A percentile compares a stretch with the other conserved stretches of the same genome.
Conservation (phyloP, 2,888 invertebrate genomes). For the Ischnus inquisitorius region DNA sequence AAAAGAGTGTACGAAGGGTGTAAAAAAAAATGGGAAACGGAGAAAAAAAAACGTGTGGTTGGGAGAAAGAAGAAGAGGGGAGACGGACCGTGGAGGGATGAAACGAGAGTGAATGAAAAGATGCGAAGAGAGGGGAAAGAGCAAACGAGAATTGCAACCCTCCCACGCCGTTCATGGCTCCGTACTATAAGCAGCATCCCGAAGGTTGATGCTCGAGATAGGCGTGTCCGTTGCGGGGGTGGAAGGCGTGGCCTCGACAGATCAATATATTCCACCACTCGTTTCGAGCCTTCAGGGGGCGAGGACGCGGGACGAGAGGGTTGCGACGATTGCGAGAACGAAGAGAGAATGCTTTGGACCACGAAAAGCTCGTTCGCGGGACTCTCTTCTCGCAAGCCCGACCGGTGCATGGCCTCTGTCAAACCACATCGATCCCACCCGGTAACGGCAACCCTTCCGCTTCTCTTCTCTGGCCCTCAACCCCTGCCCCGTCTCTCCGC, state of each 20-base stretch:
- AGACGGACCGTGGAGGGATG: conserved; percentile 19
- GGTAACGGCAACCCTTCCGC: conserved; percentile 57
- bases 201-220: conserved; percentile 67
- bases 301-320: conserved; percentile 56
- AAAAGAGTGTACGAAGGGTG: conserved; percentile 36
- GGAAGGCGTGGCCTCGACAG: conserved; percentile 81
- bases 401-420: conserved; percentile 74
- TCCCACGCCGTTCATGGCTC: neutral
- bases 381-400: conserved; percentile 53
- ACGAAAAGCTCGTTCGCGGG: conserved; percentile 52
- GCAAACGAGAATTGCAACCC: conserved; percentile 32
- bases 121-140: conserved; percentile 49
- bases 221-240: conserved; percentile 79
- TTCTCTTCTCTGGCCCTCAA: conserved; percentile 43
- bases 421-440: conserved; percentile 80
- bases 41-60: neutral
- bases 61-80: conserved; percentile 4
- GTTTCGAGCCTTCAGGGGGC: conserved; percentile 28
- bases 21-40: conserved; percentile 10
- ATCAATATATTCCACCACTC: conserved; percentile 83
- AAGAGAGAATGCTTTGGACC: conserved; percentile 45
- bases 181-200: conserved; percentile 49
- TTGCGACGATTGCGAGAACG: conserved; percentile 45
- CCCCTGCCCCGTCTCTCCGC: conserved; percentile 28
- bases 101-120: conserved; percentile 57